Evolutionary conservation across 2,797 vertebrate species (phyloP).

Genomic region (Adrianichthys oophorus): DNA sequence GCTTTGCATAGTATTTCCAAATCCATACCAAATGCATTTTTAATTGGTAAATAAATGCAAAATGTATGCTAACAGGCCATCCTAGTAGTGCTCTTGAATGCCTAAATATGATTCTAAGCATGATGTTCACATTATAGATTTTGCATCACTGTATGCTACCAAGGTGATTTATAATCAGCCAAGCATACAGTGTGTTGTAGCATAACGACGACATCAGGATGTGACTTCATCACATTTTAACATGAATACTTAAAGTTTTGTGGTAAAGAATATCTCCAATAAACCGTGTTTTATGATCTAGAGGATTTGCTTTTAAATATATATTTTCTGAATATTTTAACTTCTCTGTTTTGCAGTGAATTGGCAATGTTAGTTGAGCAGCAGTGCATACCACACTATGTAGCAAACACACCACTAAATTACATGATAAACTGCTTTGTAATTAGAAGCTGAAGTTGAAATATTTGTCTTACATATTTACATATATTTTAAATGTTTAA

Average conservation of each 20-base stretch:
- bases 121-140: conserved; percentile 78
- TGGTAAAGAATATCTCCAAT: conserved; percentile 18
- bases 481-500: too few relatives aligned
- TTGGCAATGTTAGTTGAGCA: too few relatives aligned
- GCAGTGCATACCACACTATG: too few relatives aligned
- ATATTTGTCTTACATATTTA: too few relatives aligned
- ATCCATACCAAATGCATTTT: conserved; percentile 83
- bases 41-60: conserved; percentile 82
- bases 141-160: conserved; percentile 74
- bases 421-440: too few relatives aligned
- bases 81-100: conserved; percentile 73
- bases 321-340: background rate
- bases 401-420: too few relatives aligned
- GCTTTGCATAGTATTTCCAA: conserved; percentile 79
- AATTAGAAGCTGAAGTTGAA: too few relatives aligned
- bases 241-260: conserved; percentile 59
- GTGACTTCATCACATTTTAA: conserved; percentile 69
- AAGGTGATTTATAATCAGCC: conserved; percentile 79
- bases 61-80: conserved; percentile 77
- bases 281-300: conserved; percentile 6
- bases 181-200: conserved; percentile 50
- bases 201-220: conserved; percentile 60
- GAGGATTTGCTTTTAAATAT: background rate
- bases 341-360: background rate
- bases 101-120: conserved; percentile 77